A percentile compares a stretch with the other conserved stretches of the same genome.
These are phyloP conservation scores for Arvicola amphibius DNA, from an alignment of 2,797 vertebrate species.

Conservation along the genomic window DNA sequence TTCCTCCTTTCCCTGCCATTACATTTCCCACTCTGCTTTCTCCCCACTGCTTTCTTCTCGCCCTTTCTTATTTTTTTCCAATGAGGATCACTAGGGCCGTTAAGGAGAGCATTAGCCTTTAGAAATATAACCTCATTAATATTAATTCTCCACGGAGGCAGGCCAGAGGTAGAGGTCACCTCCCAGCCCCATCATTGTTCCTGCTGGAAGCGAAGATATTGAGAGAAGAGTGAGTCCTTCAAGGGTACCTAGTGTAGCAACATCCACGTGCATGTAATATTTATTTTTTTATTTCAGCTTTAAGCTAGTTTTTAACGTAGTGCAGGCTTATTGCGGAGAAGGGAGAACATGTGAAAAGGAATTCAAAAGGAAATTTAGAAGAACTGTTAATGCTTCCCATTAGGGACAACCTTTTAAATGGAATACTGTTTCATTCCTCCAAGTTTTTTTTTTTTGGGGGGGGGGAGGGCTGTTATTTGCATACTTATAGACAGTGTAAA, in stretches of 20 bases:
- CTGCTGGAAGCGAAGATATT: constrained; percentile 12
- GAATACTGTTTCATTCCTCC: constrained; percentile 25
- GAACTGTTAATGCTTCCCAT: not conserved
- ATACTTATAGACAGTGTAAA: not conserved
- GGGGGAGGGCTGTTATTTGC: not conserved
- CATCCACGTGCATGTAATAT: not conserved
- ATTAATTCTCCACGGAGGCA: constrained; percentile 28
- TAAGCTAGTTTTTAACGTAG: constrained; percentile 57
- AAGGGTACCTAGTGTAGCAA: not conserved
- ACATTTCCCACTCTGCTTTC: not conserved
- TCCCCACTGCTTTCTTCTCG: constrained; percentile 22
- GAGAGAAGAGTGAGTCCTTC: constrained; percentile 5
- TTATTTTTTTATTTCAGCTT: constrained; percentile 57
- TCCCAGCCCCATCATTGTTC: not conserved
- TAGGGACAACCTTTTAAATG: not conserved
- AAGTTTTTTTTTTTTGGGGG: not conserved
- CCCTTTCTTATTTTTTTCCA: not conserved
- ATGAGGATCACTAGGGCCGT: not conserved
- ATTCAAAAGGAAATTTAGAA: not conserved
- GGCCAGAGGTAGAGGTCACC: constrained; percentile 36
- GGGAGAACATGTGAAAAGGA: not conserved
- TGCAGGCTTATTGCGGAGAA: not conserved
- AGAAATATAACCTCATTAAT: constrained; percentile 54
- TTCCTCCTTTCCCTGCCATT: not conserved
- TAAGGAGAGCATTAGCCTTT: constrained; percentile 47